Conservation (phyloP, 2,888 invertebrate species). For the Drosophila nigritarsus region DNA sequence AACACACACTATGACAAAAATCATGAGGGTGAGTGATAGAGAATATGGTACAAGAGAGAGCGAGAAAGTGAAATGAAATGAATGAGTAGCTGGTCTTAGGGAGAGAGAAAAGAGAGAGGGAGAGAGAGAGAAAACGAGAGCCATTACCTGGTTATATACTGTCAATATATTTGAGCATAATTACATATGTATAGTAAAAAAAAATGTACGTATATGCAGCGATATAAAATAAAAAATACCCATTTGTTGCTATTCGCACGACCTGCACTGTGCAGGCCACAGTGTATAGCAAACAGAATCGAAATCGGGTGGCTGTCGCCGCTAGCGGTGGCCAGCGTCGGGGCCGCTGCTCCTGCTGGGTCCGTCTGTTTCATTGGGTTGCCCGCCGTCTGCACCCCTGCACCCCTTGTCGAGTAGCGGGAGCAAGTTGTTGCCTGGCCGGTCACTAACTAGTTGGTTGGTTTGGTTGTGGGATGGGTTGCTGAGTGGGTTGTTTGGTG, state of each 20-base stretch:
- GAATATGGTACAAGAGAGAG: neutral
- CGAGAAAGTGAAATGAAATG: neutral
- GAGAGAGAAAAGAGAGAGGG: neutral
- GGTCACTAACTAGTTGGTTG: conserved; percentile 50
- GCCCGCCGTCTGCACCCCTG: conserved; percentile 7
- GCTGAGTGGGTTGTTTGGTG: conserved; percentile 34
- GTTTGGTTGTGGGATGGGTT: conserved; percentile 24
- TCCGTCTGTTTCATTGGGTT: conserved; percentile 27
- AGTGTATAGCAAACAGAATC: conserved; percentile 65
- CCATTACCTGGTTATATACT: neutral
- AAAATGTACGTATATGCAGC: neutral
- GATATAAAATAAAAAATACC: neutral
- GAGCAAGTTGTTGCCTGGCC: conserved; percentile 32
- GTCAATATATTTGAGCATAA: neutral
- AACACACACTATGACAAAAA: no score
- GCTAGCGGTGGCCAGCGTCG: conserved; percentile 32
- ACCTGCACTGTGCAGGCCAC: conserved; percentile 34
- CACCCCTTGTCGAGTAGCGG: conserved; percentile 25
- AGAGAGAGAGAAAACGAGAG: neutral
- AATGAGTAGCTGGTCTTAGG: neutral
- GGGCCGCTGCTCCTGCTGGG: conserved; percentile 26
- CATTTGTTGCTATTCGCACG: conserved; percentile 23
- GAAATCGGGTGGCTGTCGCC: conserved; percentile 71
- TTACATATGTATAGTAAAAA: neutral
- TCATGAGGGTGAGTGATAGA: neutral